A percentile compares a stretch with the other conserved stretches of the same genome.
phyloP scores from a whole-genome alignment of 2,797 vertebrate genomes.

The Octomys mimax region DNA sequence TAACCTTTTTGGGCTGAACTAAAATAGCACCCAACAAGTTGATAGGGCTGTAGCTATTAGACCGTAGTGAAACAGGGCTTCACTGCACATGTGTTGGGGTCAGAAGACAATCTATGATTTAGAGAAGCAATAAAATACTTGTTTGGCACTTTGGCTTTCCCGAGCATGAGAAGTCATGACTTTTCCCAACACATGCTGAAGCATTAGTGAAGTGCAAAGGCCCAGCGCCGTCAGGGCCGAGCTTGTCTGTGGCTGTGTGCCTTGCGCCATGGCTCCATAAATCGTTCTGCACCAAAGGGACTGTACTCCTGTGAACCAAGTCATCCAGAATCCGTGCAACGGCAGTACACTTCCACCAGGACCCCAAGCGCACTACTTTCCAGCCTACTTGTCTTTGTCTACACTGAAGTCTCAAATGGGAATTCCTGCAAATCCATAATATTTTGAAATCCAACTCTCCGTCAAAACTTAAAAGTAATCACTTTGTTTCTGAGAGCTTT shows the following conservation, averaged over 20 bases:
- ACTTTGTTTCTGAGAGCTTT: conserved; percentile 12
- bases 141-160: conserved; percentile 50
- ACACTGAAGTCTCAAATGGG: neutral
- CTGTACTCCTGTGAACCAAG: neutral
- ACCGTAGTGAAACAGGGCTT: neutral
- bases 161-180: neutral
- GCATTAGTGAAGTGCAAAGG: conserved; percentile 14
- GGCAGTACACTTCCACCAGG: neutral
- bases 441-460: neutral
- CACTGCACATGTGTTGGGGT: neutral
- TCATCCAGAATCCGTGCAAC: neutral
- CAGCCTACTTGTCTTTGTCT: neutral
- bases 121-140: conserved; percentile 51
- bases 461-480: neutral
- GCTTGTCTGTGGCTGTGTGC: neutral
- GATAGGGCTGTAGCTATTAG: neutral
- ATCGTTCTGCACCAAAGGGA: neutral
- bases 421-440: conserved; percentile 45
- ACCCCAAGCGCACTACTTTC: neutral
- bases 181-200: conserved; percentile 32
- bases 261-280: neutral
- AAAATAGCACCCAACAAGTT: conserved; percentile 34
- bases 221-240: neutral
- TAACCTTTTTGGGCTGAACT: neutral
- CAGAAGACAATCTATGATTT: conserved; percentile 48